Base-by-base conservation (phyloP, 2,797 vertebrate genomes). In the Karalla daura region DNA sequence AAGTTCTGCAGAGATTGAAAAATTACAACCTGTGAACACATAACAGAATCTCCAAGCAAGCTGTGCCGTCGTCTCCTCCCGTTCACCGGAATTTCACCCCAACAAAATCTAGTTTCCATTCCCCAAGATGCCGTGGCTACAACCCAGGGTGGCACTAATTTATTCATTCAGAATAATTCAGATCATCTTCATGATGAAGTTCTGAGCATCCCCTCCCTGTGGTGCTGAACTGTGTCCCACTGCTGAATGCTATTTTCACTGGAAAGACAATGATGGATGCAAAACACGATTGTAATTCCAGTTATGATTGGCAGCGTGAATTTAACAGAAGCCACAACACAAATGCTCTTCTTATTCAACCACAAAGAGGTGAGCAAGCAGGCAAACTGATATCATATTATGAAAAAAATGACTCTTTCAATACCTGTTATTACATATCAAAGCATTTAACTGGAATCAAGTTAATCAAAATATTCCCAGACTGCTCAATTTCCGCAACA, bases 391-490 rank as follows among this genome's bases (percentile, higher is more conserved):
- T 81, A 83, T 69, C 43, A 63, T 59, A 60, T 61, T 78, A 80
- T 81, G 73, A 83, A 86, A 85, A 84, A 88, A 87, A 84, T 84
- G 85, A 76, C 77, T 73, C 49, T 56, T 88, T 73, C 62, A 81
- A 67, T 76, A 83, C 56, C 64, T 87, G 67, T 81, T 83, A 88
- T 86, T 84, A 88, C 83, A 82, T 67, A 83, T 81, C 62, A 86
- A 76, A 82, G 72, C 50, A 61, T 67, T 66, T 49, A 80, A 72
- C 53, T 71, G 27, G 58, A 70, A 66, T 39, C 43, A 69, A 63
- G 78, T 60, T 71, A 56, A 79, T 76, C 77, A 44, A 86, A 81
- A 81, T 78, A 71, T 74, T 78, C 63, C 35, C 52, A 63, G 51
- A 49, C 53, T 78, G 75, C 79, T 80, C 66, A 63, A 55, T 63